Base-by-base conservation (phyloP, 2,888 invertebrate species). In the Tridacna crocea region DNA sequence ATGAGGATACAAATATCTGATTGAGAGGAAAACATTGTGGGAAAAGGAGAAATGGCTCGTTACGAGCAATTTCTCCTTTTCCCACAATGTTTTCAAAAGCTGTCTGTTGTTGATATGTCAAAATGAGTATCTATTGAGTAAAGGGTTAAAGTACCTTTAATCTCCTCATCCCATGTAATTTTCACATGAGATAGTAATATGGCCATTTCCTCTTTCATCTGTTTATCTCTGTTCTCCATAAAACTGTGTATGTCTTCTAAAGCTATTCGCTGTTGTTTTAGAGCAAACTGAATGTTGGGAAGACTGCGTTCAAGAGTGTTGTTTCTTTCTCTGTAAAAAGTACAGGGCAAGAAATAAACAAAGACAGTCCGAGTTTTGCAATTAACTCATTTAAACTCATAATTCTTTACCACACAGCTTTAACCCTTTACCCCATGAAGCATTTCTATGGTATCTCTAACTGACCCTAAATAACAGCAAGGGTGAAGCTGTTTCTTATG, bases 181-280 rank as follows among this genome's bases (percentile, higher is more conserved):
- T 66, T 78, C 8, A 90, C 80, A 75, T 86, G 79, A 27, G 83
- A 81, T 36, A 88, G 51, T 22, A 90, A n/a, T 55, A 87, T 63
- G 51, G 65, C 74, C 68, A 89, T 68, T 68, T 90, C 90, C 72
- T 87, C 82, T 72, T 87, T 86, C 82, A 88, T 87, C 66, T 87
- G 84, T 26, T 63, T 75, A 27, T 89, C 87, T 48, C 88, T 68
- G 24, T 84, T 76, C 58, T 88, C 87, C 61, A 90, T 77, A 79
- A 88, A 88, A 46, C 77, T 65, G 73, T 90, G 88, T 19, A 90
- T 86, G 27, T 84, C 84, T 27, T 84, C 77, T n/a, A 90, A n/a
- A 51, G 84, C 80, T 24, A 84, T 66, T 60, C 79, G 82, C 48
- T 90, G 88, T 58, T 87, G 79, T 17, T 76, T 70, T 15, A 90